A percentile compares a stretch with the other conserved stretches of the same genome.
Evolutionary conservation across 2,113 vertebrate species (phyloP).

Genomic region (Bos indicus): DNA sequence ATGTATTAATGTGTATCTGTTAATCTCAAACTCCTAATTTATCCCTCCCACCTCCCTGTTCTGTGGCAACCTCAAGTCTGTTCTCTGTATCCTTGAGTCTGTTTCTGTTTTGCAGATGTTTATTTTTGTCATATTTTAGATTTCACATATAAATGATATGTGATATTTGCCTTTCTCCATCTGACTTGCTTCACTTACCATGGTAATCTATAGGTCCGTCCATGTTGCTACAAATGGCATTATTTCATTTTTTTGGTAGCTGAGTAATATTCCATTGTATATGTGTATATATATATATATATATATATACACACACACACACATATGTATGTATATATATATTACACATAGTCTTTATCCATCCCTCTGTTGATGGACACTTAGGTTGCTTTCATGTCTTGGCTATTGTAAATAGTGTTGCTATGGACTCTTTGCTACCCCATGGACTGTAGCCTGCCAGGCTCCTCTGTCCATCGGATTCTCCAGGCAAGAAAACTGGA

Average conservation of each 20-base stretch:
- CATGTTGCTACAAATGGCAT: background rate
- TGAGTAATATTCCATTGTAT: background rate
- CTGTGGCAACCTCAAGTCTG: background rate
- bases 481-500: background rate
- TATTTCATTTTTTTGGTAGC: background rate
- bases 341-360: background rate
- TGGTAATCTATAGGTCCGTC: background rate
- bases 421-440: background rate
- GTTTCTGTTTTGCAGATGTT: background rate
- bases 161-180: background rate
- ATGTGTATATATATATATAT: background rate
- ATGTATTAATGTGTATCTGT: background rate
- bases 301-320: rapidly evolving
- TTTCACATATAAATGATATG: background rate
- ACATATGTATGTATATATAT: background rate
- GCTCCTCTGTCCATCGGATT: background rate
- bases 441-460: background rate
- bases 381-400: background rate
- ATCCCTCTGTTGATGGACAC: background rate
- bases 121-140: background rate
- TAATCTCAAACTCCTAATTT: background rate
- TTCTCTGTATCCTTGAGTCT: background rate
- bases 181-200: background rate
- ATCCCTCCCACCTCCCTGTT: background rate
- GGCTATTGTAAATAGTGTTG: background rate